phyloP scores from a whole-genome alignment of 2,888 invertebrate genomes.

The Formica aserva region DNA sequence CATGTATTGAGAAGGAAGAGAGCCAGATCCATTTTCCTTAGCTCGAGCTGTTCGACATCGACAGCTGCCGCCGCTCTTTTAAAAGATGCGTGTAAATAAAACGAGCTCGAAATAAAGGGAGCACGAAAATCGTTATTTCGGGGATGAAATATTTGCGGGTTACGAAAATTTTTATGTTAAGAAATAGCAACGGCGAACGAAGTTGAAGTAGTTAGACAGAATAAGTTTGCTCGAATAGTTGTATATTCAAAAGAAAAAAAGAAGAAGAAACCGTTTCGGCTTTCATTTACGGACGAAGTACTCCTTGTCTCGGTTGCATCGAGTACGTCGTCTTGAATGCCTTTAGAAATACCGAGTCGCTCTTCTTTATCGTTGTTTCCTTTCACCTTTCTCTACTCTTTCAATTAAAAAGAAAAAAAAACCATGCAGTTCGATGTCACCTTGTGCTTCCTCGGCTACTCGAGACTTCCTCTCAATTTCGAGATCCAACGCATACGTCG shows the following conservation, averaged over 20 bases:
- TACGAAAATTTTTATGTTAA: neutral
- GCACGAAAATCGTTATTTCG: slow-evolving; percentile 17
- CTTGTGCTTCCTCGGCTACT: slow-evolving; percentile 63
- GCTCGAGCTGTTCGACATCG: neutral
- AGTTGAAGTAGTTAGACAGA: neutral
- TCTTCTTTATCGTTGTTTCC: slow-evolving; percentile 73
- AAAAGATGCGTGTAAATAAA: neutral
- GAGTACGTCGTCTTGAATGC: slow-evolving; percentile 74
- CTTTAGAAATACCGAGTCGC: slow-evolving; percentile 77
- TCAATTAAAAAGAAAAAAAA: slow-evolving; percentile 57
- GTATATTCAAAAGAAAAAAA: slow-evolving; percentile 17
- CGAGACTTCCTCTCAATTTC: slow-evolving; percentile 71
- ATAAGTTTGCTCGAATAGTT: neutral
- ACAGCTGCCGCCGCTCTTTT: neutral
- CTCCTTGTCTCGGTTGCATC: slow-evolving; percentile 63
- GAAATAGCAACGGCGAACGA: neutral
- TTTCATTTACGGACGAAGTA: slow-evolving; percentile 60
- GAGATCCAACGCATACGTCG: slow-evolving; percentile 56
- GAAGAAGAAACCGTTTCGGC: slow-evolving; percentile 23
- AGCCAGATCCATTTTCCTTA: slow-evolving; percentile 16
- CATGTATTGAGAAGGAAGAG: slow-evolving; percentile 44
- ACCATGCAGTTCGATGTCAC: slow-evolving; percentile 40
- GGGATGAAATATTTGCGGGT: neutral
- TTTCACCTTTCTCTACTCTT: slow-evolving; percentile 68
- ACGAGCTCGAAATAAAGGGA: neutral